These are phyloP conservation scores for Phyllopteryx taeniolatus DNA, from an alignment of 2,113 vertebrate genomes.

Conservation along the genomic window DNA sequence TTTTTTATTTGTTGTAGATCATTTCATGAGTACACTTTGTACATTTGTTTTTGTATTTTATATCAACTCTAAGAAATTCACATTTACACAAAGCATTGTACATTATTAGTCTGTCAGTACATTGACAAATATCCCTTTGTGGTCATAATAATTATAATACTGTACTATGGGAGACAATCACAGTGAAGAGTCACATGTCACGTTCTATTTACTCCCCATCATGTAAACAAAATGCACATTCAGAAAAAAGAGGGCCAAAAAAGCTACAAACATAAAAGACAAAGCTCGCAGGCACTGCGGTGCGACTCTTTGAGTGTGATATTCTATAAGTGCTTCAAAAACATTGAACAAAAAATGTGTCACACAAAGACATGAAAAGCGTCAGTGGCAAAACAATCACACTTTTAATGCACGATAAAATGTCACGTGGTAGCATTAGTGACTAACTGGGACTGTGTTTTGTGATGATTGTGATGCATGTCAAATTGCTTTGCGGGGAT, in stretches of 20 bases:
- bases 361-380: not conserved
- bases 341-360: not conserved
- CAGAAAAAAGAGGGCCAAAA: constrained; percentile 24
- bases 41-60: constrained; percentile 57
- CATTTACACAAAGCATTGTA: constrained; percentile 76
- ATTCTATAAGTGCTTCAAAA: constrained; percentile 75
- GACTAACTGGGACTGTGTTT: not conserved
- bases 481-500: not conserved
- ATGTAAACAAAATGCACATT: constrained; percentile 33
- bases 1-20: constrained; percentile 59
- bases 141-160: constrained; percentile 12
- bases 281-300: constrained; percentile 76
- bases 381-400: not conserved
- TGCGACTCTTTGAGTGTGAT: constrained; percentile 69
- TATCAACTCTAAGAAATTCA: constrained; percentile 76
- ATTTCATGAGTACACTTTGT: constrained; percentile 59
- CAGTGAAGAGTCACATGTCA: constrained; percentile 31
- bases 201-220: constrained; percentile 14
- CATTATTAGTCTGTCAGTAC: constrained; percentile 72
- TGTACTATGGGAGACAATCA: constrained; percentile 40
- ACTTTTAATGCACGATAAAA: not conserved
- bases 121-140: constrained; percentile 28
- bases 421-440: not conserved
- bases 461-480: not conserved
- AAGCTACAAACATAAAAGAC: constrained; percentile 43